Base-by-base conservation (phyloP, 2,113 vertebrate species). In the Corythornis cristatus region DNA sequence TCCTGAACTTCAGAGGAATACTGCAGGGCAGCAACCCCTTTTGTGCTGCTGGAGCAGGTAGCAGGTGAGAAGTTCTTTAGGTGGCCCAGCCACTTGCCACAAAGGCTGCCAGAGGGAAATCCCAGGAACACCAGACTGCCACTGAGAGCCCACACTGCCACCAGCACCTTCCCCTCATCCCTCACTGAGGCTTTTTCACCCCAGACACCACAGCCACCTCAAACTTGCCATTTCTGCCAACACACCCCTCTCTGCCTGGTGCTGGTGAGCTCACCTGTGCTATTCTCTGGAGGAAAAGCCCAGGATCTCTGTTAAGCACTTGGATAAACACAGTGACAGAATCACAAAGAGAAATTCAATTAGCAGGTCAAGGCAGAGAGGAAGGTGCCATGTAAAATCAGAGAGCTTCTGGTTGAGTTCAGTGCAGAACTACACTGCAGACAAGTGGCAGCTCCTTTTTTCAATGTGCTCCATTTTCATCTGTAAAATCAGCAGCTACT, bases 111-210 rank as follows among this genome's bases (percentile, higher is more conserved):
- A 73, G 29, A 78, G 20, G 13, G 21, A 76, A 87, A 87, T 15
- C 18, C 14, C 77, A 15, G 25, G 17, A 77, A 61, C 12, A 51
- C 5, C 54, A 43, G 64, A 46, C 16, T 11, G 8, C 14, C 33
- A 50, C 1, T 0, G 4, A 73, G 12, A 89, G 22, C 35, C 50
- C 31, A 22, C 6, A 1, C 3, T 19, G 54, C 22, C 53, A 72
- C 9, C 2, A 23, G 51, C 12, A 37, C 5, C 4, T 54, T 43
- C 5, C 5, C 15, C 3, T 12, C 6, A 3, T 1, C 1, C 12
- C n/a, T 65, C 19, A 1, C 28, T 25, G 6, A 25, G 21, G 51
- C 28, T 56, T 51, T 58, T 54, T 15, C 40, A 1, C 1, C 28
- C 33, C 13, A 26, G 28, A 46, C 31, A 37, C 31, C 23, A 42